Evolutionary conservation across 2,113 vertebrate genomes (phyloP).

Genomic region (Chiloscyllium plagiosum): DNA sequence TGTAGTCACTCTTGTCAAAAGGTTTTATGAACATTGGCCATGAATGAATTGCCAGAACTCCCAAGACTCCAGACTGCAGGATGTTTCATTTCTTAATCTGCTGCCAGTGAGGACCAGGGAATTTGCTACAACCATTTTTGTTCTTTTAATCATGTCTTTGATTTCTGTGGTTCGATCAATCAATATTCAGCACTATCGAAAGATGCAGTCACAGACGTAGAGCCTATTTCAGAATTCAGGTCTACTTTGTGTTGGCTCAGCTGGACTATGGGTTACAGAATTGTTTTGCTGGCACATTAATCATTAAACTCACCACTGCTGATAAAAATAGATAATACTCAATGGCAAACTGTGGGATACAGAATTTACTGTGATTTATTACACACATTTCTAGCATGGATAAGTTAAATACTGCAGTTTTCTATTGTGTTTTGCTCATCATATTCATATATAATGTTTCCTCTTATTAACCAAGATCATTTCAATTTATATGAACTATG

Average conservation of each 20-base stretch:
- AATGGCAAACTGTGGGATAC: background rate
- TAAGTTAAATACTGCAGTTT: background rate
- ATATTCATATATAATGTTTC: background rate
- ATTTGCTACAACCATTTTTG: background rate
- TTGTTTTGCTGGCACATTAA: background rate
- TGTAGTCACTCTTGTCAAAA: background rate
- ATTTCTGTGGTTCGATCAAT: background rate
- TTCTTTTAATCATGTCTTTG: background rate
- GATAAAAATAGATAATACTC: constrained; percentile 25
- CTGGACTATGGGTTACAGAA: background rate
- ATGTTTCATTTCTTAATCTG: background rate
- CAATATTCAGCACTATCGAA: background rate
- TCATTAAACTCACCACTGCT: background rate
- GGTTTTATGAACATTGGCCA: background rate
- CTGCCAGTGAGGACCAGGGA: background rate
- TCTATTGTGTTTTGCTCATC: background rate
- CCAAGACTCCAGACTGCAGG: background rate
- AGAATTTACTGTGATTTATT: constrained; percentile 28
- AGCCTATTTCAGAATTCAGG: background rate
- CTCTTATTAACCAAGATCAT: background rate
- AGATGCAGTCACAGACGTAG: background rate
- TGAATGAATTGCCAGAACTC: background rate
- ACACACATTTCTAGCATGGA: background rate
- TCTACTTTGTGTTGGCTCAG: constrained; percentile 21
- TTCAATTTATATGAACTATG: background rate